These are phyloP conservation scores for Cataglyphis hispanica DNA, from an alignment of 1,140 invertebrate genomes.

Conservation along the genomic window DNA sequence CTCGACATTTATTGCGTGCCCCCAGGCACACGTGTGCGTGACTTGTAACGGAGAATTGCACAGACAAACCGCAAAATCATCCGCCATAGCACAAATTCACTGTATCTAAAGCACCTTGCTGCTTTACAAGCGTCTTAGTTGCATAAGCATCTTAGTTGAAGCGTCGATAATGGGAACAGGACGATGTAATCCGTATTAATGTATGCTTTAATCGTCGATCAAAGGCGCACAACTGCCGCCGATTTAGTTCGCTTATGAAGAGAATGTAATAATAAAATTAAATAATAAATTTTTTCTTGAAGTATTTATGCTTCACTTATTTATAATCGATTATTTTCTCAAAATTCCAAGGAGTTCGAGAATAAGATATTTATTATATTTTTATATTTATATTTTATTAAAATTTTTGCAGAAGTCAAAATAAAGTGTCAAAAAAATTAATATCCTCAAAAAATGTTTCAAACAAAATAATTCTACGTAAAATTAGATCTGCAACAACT, in stretches of 20 bases:
- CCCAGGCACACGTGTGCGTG: not conserved
- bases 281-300: not conserved
- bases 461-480: constrained; percentile 8
- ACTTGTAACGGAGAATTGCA: constrained; percentile 22
- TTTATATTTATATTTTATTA: not conserved
- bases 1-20: constrained; percentile 24
- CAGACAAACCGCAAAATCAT: constrained; percentile 48
- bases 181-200: constrained; percentile 51
- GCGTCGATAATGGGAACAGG: constrained; percentile 26
- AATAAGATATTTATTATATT: too few relatives aligned
- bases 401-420: not conserved
- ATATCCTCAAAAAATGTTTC: not conserved
- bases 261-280: not conserved
- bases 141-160: constrained; percentile 49
- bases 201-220: constrained; percentile 17
- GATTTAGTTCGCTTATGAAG: not conserved
- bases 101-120: constrained; percentile 25
- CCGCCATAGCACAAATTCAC: constrained; percentile 5
- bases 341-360: too few relatives aligned
- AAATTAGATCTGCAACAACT: not conserved
- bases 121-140: constrained; percentile 52
- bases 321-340: too few relatives aligned
- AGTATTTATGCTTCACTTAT: not conserved
- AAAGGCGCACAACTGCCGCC: constrained; percentile 3
- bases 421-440: not conserved